Base-by-base conservation (phyloP, 2,888 invertebrate genomes). In the Torymus tubicola region DNA sequence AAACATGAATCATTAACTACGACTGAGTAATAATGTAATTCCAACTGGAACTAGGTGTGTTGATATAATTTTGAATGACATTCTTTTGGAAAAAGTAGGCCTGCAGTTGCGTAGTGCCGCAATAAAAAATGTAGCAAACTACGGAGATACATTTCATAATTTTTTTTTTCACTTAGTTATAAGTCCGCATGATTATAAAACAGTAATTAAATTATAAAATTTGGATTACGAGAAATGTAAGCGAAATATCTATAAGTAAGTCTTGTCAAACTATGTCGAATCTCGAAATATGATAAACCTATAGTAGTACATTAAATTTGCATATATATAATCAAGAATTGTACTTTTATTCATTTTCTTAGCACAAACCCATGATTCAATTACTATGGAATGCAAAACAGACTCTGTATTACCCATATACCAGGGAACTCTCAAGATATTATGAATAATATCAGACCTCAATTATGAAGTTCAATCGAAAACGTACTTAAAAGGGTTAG, bases 71-170 rank as follows among this genome's bases (percentile, higher is more conserved):
- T 67, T 58, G 24, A 67, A 60, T 58, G 65, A 74, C 50, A 74
- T 65, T 65, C n/a, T 74, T 63, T 74, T 10, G 55, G 55, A 11
- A 60, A 58, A 74, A 60, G 52, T 72, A 75, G 67, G 74, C n/a
- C 50, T 16, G 21, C 14, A 72, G 55, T 74, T 74, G 16, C 64
- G 73, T n/a, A 55, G 55, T 16, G 13, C 14, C 13, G 64, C 16
- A 24, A 31, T 31, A 18, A 72, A 31, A 57, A 68, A 42, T 63
- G 50, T 42, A 64, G 16, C 14, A 42, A 60, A 60, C 21, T 50
- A n/a, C 52, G 1, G n/a, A 58, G 42, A 69, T 58, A n/a, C 16
- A 16, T 42, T 31, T 72, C 5, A 14, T 69, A 10, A 31, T 69
- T 57, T n/a, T 69, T 57, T n/a, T 69, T 55, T 12, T 16, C 52